Evolutionary conservation across 2,888 invertebrate species (phyloP).

Genomic region (Electrophaes corylata): DNA sequence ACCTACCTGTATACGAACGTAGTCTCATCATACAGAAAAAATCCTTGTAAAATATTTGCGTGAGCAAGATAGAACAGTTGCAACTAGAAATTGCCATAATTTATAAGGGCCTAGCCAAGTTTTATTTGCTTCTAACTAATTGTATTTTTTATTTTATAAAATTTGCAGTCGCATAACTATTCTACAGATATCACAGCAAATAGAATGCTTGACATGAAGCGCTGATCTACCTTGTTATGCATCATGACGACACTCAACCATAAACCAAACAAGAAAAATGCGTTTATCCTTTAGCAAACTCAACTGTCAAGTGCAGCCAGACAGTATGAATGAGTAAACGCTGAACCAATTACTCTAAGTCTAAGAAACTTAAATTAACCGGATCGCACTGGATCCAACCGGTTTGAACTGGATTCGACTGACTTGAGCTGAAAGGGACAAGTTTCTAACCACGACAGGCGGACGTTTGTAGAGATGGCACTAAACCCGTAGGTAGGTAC

Average conservation of each 20-base stretch:
- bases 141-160: too few relatives aligned
- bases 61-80: too few relatives aligned
- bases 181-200: too few relatives aligned
- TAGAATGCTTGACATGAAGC: too few relatives aligned
- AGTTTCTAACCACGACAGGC: slow-evolving; percentile 24
- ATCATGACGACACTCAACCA: background rate
- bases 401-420: slow-evolving; percentile 20
- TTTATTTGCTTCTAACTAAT: too few relatives aligned
- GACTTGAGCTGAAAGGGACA: slow-evolving; percentile 20
- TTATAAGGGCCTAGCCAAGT: too few relatives aligned
- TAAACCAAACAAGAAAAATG: background rate
- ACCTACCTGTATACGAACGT: too few relatives aligned
- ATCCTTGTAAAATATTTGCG: too few relatives aligned
- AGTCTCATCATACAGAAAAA: too few relatives aligned
- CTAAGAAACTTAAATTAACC: slow-evolving; percentile 37
- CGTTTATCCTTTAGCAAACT: background rate
- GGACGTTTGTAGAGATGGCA: slow-evolving; percentile 12
- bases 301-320: slow-evolving; percentile 23
- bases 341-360: slow-evolving; percentile 34
- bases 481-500: slow-evolving; percentile 7
- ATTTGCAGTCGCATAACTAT: too few relatives aligned
- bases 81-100: too few relatives aligned
- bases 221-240: too few relatives aligned
- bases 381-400: slow-evolving; percentile 25
- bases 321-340: slow-evolving; percentile 37